Conservation (phyloP, 2,113 vertebrate species). For the Nibea coibor region DNA sequence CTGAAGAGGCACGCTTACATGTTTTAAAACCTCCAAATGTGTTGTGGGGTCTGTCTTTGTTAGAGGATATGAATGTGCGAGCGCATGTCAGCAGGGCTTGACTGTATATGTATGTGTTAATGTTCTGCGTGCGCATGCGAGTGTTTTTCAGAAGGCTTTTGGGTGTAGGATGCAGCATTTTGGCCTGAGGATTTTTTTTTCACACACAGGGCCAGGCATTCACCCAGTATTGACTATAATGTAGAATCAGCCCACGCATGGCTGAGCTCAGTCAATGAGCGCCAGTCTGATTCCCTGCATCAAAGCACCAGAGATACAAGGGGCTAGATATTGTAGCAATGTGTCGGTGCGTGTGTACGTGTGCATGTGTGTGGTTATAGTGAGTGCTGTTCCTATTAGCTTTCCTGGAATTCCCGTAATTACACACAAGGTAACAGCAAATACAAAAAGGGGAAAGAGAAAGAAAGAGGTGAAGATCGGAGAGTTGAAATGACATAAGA, state of each 20-base stretch:
- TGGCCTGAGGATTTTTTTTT: conserved; percentile 53
- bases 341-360: neutral
- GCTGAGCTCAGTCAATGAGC: conserved; percentile 71
- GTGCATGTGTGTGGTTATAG: conserved; percentile 12
- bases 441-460: neutral
- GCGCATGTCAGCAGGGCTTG: neutral
- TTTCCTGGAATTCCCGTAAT: conserved; percentile 10
- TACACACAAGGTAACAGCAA: neutral
- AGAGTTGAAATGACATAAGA: neutral
- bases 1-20: conserved; percentile 17
- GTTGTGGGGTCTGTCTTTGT: conserved; percentile 23
- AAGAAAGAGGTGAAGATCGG: neutral
- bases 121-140: conserved; percentile 11
- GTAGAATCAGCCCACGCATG: conserved; percentile 71
- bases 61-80: neutral
- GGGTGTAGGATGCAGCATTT: conserved; percentile 57
- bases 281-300: conserved; percentile 60
- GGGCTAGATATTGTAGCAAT: conserved; percentile 21
- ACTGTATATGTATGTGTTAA: neutral
- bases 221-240: conserved; percentile 70
- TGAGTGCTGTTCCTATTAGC: conserved; percentile 27
- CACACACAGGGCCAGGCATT: conserved; percentile 59
- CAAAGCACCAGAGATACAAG: conserved; percentile 42
- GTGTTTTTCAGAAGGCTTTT: conserved; percentile 55
- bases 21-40: conserved; percentile 21